Evolutionary conservation across 2,113 vertebrate genomes (phyloP).

Genomic region (Illadopsis cleaveri): DNA sequence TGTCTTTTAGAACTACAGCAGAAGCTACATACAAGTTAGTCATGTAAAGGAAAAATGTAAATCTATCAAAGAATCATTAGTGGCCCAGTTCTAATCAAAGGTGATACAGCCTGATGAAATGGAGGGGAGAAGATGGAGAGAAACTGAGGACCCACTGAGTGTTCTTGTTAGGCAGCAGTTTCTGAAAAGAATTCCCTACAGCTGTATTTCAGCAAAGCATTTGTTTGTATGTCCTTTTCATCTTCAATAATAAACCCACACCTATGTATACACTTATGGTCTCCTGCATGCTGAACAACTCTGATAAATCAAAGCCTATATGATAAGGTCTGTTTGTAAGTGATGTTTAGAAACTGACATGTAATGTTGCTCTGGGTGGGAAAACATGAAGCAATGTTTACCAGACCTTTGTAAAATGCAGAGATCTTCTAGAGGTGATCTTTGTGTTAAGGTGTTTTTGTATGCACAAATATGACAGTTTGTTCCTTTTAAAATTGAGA

Average conservation of each 20-base stretch:
- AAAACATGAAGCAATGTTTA: background rate
- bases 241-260: background rate
- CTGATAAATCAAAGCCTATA: background rate
- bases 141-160: background rate
- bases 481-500: background rate
- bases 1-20: background rate
- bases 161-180: background rate
- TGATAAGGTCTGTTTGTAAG: background rate
- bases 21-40: background rate
- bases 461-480: background rate
- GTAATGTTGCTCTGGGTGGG: background rate
- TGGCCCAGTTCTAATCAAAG: background rate
- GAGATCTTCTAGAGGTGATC: background rate
- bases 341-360: background rate
- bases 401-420: background rate
- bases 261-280: background rate
- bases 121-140: background rate
- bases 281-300: background rate
- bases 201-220: background rate
- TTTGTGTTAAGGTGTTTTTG: background rate
- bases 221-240: background rate
- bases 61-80: background rate
- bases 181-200: background rate
- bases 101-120: background rate
- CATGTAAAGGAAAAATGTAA: background rate